Base-by-base conservation (phyloP, 2,888 invertebrate species). In the Scrobipalpa atriplicella region DNA sequence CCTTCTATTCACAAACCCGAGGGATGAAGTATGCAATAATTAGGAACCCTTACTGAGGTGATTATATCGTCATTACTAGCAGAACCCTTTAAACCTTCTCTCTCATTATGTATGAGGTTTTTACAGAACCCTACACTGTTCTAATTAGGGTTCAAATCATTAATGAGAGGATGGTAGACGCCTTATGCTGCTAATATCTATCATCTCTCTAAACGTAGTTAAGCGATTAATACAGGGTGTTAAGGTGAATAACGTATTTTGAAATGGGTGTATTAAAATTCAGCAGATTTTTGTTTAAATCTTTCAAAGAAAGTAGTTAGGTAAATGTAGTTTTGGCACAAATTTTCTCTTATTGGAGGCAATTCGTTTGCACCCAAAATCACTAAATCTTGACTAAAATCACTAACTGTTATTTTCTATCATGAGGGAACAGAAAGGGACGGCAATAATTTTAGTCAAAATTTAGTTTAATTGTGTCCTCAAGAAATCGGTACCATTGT, bases 61-160 rank as follows among this genome's bases (percentile, higher is more conserved):
- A 70, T 72, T 70, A 69, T 68, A 68, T 62, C 68, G 64, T 68
- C 70, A 65, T 72, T 68, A 72, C 66, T 62, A 61, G 52, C 70
- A 68, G 70, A 63, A 66, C 67, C 68, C 67, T 65, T 68, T 62
- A 62, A 58, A 16, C 58, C 58, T 58, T 36, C 29, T 56, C n/a
- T 47, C 9, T 56, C 67, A 54, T 62, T 63, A 62, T 67, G 41
- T 66, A 70, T 69, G 65, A 67, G 68, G 66, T 70, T 68, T 70
- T 70, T 70, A 70, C 61, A 58, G 65, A 69, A 65, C 62, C 62
- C 58, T 58, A 36, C n/a, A 18, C 9, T n/a, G 3, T n/a, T 38
- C 58, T 58, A 38, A 58, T 58, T 16, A 58, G 36, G 58, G 58
- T 58, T 58, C 19, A 13, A 56, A 56, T 47, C 16, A 47, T 47